A percentile compares a stretch with the other conserved stretches of the same genome.
Evolutionary conservation across 2,113 vertebrate species (phyloP).

Genomic region (Hydrolagus affinis): DNA sequence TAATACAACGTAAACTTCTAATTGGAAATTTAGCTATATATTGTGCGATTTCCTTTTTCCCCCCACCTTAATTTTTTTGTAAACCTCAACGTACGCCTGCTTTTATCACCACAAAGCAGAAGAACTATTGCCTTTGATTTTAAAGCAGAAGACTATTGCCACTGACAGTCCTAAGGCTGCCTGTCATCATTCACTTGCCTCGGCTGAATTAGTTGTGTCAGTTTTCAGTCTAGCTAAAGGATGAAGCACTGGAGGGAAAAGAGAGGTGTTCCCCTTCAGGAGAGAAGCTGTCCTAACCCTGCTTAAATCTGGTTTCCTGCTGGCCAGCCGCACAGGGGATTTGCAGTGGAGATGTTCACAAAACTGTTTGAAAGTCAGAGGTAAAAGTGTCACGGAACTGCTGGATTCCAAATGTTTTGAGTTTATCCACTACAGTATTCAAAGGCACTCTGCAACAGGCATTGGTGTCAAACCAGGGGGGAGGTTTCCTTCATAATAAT

Average conservation of each 20-base stretch:
- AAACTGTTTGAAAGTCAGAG: background rate
- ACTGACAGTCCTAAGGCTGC: background rate
- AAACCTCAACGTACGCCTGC: background rate
- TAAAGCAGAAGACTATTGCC: background rate
- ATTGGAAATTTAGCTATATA: background rate
- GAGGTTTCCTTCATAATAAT: no score
- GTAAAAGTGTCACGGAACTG: background rate
- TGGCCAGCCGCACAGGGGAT: background rate
- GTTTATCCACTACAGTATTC: background rate
- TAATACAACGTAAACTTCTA: background rate
- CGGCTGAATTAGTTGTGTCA: background rate
- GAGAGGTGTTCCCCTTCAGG: background rate
- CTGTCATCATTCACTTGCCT: background rate
- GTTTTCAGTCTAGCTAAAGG: background rate
- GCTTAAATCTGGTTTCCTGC: background rate
- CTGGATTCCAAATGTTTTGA: background rate
- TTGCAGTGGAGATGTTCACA: background rate
- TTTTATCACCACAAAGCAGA: background rate
- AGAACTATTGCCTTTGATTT: background rate
- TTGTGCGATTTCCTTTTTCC: background rate
- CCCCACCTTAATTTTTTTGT: background rate
- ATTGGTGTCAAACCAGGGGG: background rate
- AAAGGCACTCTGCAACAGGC: background rate
- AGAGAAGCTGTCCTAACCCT: no score
- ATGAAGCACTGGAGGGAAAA: no score